These are phyloP conservation scores for Hemiscyllium ocellatum DNA, from an alignment of 2,113 vertebrate genomes.

Conservation along the genomic window DNA sequence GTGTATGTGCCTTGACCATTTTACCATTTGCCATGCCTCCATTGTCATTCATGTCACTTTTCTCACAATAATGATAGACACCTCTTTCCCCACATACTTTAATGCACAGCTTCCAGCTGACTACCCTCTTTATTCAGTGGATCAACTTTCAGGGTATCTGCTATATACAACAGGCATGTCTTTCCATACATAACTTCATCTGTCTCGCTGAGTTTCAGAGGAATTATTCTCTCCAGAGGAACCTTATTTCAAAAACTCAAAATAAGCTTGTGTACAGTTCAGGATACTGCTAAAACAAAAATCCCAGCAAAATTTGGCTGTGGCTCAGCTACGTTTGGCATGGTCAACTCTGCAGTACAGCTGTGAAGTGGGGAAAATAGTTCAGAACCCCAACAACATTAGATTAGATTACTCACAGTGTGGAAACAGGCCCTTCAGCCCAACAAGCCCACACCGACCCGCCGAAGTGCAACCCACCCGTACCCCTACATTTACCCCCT, in stretches of 20 bases:
- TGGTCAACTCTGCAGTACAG: neutral
- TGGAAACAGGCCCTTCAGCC: too few relatives aligned
- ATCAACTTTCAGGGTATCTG: neutral
- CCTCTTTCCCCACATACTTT: too few relatives aligned
- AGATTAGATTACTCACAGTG: too few relatives aligned
- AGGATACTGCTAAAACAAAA: neutral
- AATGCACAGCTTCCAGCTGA: neutral
- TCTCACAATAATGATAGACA: neutral
- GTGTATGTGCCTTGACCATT: neutral
- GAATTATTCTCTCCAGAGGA: neutral
- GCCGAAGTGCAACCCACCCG: too few relatives aligned
- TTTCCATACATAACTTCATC: neutral
- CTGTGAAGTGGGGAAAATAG: neutral
- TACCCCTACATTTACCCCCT: too few relatives aligned
- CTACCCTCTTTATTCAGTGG: neutral
- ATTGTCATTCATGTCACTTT: neutral
- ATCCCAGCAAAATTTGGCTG: neutral
- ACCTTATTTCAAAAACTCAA: neutral
- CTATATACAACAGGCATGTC: neutral
- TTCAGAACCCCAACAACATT: neutral
- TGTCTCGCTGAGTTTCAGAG: neutral
- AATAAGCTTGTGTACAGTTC: neutral
- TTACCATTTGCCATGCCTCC: neutral
- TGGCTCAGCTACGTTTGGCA: neutral
- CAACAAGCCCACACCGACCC: too few relatives aligned